Evolutionary conservation across 2,113 vertebrate species (phyloP), one percentile per base, ranked within the genome.

Genomic region (Hirundichthys speculiger): DNA sequence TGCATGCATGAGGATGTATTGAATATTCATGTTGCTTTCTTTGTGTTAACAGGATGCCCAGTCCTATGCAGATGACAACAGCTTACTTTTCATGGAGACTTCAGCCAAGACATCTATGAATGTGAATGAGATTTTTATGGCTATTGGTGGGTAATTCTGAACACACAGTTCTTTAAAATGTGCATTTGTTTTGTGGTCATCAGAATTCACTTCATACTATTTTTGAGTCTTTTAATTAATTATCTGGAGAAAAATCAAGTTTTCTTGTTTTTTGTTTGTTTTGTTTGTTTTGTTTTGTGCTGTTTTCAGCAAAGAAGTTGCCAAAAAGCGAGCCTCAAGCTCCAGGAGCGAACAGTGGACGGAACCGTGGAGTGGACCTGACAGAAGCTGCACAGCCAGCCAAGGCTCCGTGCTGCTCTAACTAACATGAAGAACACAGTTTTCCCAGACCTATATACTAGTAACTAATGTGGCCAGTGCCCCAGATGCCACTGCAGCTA

Each of bases 51-150:
- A 99, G 98, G 97, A 98, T 85, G 98, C 98, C 77, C 96, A 98
- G 88, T 95, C 95, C 43, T 99, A 99, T 46, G 96, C 96, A 90
- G 97, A 99, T 83, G 97, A 99, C 86, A 99, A 99, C 93, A 98
- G 96, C 83, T 94, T 99, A 91, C 93, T 99, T 82, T 99, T 98
- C 88, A 99, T 98, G 96, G 97, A 99, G 89, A 99, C 95, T 0
- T 99, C 97, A 58, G 96, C 98, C 69, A 99, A 99, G 91, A 99
- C 96, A 18, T 96, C 97, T 67, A 93, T 98, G 95, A 99, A 99
- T 50, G 95, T 99, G 88, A 99, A 98, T 84, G 96, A 98, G 93
- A 97, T 99, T 92, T 99, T 99, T 92, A 95, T 98, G 96, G 97
- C 96, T 88, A 99, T 99, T 88, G 97, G 98, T 99, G 90, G 88